Conservation (phyloP, 2,888 invertebrate species). For the Sarcophaga variegata region DNA sequence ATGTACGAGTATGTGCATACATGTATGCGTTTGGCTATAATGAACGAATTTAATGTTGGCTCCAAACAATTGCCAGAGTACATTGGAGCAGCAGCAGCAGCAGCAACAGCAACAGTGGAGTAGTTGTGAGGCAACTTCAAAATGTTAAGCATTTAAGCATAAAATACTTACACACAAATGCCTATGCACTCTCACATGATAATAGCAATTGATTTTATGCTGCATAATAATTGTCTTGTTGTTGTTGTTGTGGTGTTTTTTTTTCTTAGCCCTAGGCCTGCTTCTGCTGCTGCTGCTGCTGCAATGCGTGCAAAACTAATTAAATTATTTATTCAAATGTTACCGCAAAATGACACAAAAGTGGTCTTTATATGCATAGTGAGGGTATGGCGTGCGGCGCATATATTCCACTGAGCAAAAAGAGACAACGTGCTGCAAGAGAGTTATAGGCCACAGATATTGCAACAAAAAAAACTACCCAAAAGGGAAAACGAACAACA, state of each 20-base stretch:
- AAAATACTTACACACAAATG: slow-evolving; percentile 22
- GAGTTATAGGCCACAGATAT: slow-evolving; percentile 40
- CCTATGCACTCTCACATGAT: background rate
- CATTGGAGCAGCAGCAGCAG: background rate
- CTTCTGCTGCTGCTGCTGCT: background rate
- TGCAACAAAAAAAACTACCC: slow-evolving; percentile 34
- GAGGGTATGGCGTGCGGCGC: slow-evolving; percentile 26
- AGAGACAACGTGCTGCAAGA: background rate
- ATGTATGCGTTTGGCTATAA: slow-evolving; percentile 22
- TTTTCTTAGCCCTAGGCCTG: slow-evolving; percentile 35
- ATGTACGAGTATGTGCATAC: slow-evolving; percentile 1
- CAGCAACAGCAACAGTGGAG: slow-evolving; percentile 12
- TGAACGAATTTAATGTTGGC: slow-evolving; percentile 51
- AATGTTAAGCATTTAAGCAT: background rate
- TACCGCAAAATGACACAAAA: slow-evolving; percentile 69
- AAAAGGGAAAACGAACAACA: no score
- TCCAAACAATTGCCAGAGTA: slow-evolving; percentile 44
- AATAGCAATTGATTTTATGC: slow-evolving; percentile 52
- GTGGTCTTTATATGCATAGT: slow-evolving; percentile 52
- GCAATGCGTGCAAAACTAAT: slow-evolving; percentile 69
- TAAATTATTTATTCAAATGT: slow-evolving; percentile 72
- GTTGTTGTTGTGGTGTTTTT: slow-evolving; percentile 28
- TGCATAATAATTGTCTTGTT: slow-evolving; percentile 50
- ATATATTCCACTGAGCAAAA: slow-evolving; percentile 33
- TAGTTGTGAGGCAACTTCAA: background rate